These are phyloP conservation scores for Andricus grossulariae DNA, from an alignment of 1,140 invertebrate genomes.

Conservation along the genomic window DNA sequence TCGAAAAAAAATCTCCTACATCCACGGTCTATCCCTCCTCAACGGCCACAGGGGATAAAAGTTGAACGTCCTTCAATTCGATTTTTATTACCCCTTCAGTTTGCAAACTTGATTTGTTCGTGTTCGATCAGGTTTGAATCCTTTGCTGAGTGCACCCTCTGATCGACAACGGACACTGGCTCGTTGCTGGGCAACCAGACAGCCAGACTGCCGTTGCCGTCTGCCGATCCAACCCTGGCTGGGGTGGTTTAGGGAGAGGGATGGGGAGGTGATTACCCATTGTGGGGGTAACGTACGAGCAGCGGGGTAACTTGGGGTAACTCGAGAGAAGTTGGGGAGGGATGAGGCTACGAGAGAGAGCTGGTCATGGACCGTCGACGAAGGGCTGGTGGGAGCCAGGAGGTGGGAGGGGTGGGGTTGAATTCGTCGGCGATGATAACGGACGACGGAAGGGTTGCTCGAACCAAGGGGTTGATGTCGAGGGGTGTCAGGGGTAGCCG, in stretches of 20 bases:
- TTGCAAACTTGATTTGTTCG: slow-evolving; percentile 25
- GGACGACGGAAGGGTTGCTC: slow-evolving; percentile 32
- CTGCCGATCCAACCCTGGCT: slow-evolving; percentile 51
- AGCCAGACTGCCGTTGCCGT: slow-evolving; percentile 55
- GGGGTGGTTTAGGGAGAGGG: slow-evolving; percentile 6
- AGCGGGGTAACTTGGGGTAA: not conserved
- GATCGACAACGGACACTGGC: slow-evolving; percentile 35
- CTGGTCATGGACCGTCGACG: slow-evolving; percentile 36
- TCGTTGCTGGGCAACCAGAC: slow-evolving; percentile 49
- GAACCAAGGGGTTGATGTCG: slow-evolving; percentile 36
- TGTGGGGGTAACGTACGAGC: not conserved
- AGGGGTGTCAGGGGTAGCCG: slow-evolving; percentile 34
- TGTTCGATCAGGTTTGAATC: slow-evolving; percentile 39
- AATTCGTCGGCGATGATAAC: slow-evolving; percentile 31
- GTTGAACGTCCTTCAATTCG: too few species aligned
- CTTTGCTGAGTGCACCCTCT: slow-evolving; percentile 44
- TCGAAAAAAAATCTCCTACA: too few species aligned
- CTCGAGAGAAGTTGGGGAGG: not conserved
- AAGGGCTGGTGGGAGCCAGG: slow-evolving; percentile 32
- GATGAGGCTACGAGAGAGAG: slow-evolving; percentile 4
- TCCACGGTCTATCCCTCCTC: too few species aligned
- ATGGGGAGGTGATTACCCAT: not conserved
- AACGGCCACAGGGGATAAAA: too few species aligned
- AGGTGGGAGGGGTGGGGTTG: slow-evolving; percentile 18
- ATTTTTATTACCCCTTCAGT: too few species aligned